Percentiles rank a stretch among this genome's conserved stretches.
Conservation (phyloP, 2,888 invertebrate genomes). For the Hypena proboscidalis region DNA sequence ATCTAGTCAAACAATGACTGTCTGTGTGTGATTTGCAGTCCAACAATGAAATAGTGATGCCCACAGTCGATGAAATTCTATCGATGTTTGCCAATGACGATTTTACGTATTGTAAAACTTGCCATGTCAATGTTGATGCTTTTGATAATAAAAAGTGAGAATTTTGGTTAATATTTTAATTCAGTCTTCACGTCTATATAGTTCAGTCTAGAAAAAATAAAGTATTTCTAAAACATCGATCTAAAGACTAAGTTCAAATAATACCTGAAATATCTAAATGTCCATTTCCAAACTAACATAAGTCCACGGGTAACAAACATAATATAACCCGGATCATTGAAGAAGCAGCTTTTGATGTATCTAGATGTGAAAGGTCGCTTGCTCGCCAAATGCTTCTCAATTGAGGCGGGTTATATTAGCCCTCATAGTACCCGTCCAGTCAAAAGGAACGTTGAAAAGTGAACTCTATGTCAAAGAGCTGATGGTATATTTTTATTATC, state of each 20-base stretch:
- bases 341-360: conserved; percentile 65
- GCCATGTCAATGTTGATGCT: conserved; percentile 41
- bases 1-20: conserved; percentile 48
- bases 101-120: conserved; percentile 33
- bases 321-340: conserved; percentile 52
- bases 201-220: no score
- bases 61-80: conserved; percentile 25
- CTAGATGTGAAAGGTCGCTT: conserved; percentile 55
- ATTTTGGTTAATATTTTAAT: conserved; percentile 25
- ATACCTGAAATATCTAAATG: conserved; percentile 17
- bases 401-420: conserved; percentile 56
- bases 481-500: conserved; percentile 27
- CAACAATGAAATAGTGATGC: conserved; percentile 41
- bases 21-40: conserved; percentile 26
- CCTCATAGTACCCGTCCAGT: conserved; percentile 63
- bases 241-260: conserved; percentile 20
- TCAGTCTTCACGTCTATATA: conserved; percentile 7
- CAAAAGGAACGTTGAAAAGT: conserved; percentile 49
- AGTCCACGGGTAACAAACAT: conserved; percentile 37
- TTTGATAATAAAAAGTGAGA: conserved; percentile 22
- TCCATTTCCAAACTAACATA: conserved; percentile 34
- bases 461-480: conserved; percentile 26
- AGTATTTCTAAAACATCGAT: not conserved
- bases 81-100: conserved; percentile 37
- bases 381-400: conserved; percentile 49